Evolutionary conservation across 2,888 invertebrate species (phyloP), one percentile per base, ranked within the genome.

Genomic region (Saturnia japonica): DNA sequence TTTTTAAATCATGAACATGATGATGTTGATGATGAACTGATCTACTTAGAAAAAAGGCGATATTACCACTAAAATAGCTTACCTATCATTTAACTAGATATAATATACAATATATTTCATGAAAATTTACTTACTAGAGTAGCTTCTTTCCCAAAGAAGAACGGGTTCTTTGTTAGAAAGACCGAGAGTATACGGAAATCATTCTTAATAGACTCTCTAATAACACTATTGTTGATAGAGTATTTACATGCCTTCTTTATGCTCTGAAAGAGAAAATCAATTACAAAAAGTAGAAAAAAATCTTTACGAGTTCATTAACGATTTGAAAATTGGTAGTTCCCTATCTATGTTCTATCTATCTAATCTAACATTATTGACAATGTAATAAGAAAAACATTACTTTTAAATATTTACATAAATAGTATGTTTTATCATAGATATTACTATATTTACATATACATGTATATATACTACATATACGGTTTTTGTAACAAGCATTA

Each of bases 101-200:
- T 28, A 68, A 25, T 57, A n/a, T 60, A 25, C 6, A 42, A 16
- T 57, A 19, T 25, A 42, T 43, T 42, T 57, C 28, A 67, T 16
- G 45, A 19, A 34, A 34, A 22, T 47, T 70, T 74, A 91, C 96
- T 96, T 91, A 98, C 98, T 86, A 96, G 96, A 78, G 98, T 97
- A 47, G 99, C 98, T 86, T 98, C 98, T 87, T 99, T 98, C 70
- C 99, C 99, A 86, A 99, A 98, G 95, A 99, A 98, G 95, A 97
- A 99, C 51, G 97, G 97, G 91, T 98, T 98, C 87, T 98, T 97
- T 72, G 97, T 97, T 74, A 99, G 95, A 94, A 97, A 96, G 82
- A 98, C 97, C 74, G 98, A 98, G 70, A 99, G 96, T 69, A 98
- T 98, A 88, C 97, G 97, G 78, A 99, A 95, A 91, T 99, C 99